phyloP scores from a whole-genome alignment of 2,888 invertebrate genomes.

The Aphidoletes aphidimyza region DNA sequence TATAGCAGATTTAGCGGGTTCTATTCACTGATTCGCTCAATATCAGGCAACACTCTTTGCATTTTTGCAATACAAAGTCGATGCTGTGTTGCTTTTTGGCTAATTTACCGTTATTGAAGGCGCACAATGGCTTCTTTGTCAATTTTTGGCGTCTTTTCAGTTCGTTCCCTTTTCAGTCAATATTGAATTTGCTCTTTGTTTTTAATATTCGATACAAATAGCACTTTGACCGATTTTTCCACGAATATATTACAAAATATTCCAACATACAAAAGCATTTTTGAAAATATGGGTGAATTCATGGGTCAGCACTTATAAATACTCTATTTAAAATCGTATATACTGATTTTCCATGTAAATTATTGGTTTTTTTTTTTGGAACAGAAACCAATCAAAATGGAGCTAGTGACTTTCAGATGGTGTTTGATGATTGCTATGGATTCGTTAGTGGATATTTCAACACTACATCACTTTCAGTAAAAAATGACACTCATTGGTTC shows the following conservation, averaged over 20 bases:
- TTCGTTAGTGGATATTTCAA: background rate
- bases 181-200: background rate
- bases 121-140: background rate
- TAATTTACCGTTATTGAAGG: background rate
- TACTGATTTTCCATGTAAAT: background rate
- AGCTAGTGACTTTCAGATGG: background rate
- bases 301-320: background rate
- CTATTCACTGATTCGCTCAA: background rate
- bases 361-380: background rate
- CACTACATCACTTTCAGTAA: background rate
- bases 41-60: slow-evolving; percentile 2
- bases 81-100: background rate
- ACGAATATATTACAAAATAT: too few relatives aligned
- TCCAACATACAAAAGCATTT: too few relatives aligned
- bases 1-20: background rate
- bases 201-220: too few relatives aligned
- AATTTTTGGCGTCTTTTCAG: background rate
- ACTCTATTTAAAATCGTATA: too few relatives aligned
- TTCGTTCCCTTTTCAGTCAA: background rate
- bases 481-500: background rate
- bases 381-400: background rate
- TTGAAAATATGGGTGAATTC: background rate
- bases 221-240: too few relatives aligned
- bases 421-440: background rate
- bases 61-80: background rate